Conservation (phyloP, 1,140 invertebrate genomes). For the Drosophila takahashii region DNA sequence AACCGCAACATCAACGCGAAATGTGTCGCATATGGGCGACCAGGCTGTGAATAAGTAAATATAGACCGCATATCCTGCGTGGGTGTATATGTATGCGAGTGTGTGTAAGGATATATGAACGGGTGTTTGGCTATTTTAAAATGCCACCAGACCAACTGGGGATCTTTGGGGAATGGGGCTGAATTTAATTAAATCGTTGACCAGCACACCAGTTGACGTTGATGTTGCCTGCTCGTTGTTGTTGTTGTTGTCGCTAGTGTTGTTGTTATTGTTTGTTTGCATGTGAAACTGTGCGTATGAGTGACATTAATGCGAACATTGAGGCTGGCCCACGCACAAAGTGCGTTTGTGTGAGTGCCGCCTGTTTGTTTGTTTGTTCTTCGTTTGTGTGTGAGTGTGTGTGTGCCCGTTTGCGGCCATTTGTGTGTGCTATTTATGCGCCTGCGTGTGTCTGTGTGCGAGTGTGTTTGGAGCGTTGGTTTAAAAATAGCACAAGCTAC, state of each 20-base stretch:
- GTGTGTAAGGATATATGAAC: constrained; percentile 14
- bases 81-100: constrained; percentile 2
- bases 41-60: constrained; percentile 73
- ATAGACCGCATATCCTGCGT: constrained; percentile 59
- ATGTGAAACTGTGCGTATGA: constrained; percentile 82
- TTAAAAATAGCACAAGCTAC: constrained; percentile 82
- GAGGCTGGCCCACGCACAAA: constrained; percentile 51
- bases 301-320: constrained; percentile 80
- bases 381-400: constrained; percentile 15
- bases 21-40: constrained; percentile 66
- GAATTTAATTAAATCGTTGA: constrained; percentile 83
- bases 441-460: constrained; percentile 64
- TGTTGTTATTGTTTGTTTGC: constrained; percentile 52
- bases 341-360: constrained; percentile 17
- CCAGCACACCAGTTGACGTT: constrained; percentile 48
- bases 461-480: constrained; percentile 55
- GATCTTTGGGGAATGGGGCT: constrained; percentile 45
- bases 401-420: constrained; percentile 45
- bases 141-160: constrained; percentile 35
- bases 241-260: constrained; percentile 8
- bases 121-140: constrained; percentile 66
- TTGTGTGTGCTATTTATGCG: constrained; percentile 73
- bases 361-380: constrained; percentile 13
- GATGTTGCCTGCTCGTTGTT: constrained; percentile 23
- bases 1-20: constrained; percentile 63